Conservation (phyloP, 2,113 vertebrate genomes). For the Urocynchramus pylzowi region DNA sequence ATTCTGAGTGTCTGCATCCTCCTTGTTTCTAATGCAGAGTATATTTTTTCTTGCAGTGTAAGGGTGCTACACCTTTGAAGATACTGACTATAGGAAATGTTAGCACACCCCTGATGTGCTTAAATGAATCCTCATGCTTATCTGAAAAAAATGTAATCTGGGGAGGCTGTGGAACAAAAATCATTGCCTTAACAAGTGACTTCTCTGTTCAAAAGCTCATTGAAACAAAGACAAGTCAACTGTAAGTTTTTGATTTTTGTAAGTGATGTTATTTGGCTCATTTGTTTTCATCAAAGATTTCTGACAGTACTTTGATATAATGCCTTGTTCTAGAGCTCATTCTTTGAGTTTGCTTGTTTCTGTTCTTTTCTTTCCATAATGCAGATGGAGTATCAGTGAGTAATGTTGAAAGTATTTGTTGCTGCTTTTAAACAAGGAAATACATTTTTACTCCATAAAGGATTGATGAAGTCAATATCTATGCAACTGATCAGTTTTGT, state of each 20-base stretch:
- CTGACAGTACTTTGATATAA: neutral
- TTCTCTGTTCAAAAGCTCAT: conserved; percentile 83
- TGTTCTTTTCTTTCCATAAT: neutral
- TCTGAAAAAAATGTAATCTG: conserved; percentile 80
- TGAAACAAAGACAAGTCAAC: conserved; percentile 81
- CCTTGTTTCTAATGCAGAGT: neutral
- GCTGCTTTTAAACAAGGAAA: neutral
- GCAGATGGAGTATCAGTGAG: neutral
- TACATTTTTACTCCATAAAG: neutral
- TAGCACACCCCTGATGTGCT: conserved; percentile 85
- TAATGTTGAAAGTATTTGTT: neutral
- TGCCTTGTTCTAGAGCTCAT: neutral
- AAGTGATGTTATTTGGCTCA: neutral
- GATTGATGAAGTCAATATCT: neutral
- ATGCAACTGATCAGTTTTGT: neutral
- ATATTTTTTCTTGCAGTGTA: conserved; percentile 59
- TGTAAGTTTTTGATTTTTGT: conserved; percentile 74
- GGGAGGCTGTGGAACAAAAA: conserved; percentile 88
- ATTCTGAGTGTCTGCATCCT: neutral
- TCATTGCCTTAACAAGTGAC: conserved; percentile 82
- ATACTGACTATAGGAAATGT: conserved; percentile 77
- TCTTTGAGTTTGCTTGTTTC: neutral
- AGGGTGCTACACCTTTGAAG: conserved; percentile 78
- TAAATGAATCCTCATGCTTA: conserved; percentile 77
- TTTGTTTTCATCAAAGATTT: neutral